Evolutionary conservation across 2,888 invertebrate species (phyloP), one percentile per base, ranked within the genome.

Genomic region (Patella pellucida): DNA sequence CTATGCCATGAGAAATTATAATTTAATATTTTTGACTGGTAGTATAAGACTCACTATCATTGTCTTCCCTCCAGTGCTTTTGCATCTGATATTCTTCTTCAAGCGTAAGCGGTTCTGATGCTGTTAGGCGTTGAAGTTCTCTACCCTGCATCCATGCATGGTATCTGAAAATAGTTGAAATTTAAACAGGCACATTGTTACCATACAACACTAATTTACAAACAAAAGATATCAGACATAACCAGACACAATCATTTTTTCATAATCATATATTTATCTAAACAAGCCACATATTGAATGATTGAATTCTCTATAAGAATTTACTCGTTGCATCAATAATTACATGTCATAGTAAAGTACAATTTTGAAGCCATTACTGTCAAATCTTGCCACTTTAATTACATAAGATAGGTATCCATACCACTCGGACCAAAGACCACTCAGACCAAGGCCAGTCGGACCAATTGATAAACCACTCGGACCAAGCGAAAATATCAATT

Each of bases 81-180:
- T 98, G 98, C 98, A 98, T 98, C 83, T 93, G 92, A 92, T 95
- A 97, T 92, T 99, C 99, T 90, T 97, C 94, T 73, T 95, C 94
- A 68, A 98, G 89, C 0, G 94, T 93, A 69, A 99, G 92, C 2
- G 95, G 95, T 88, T 97, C 96, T 0, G 98, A 98, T 9, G 95
- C 97, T 12, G 98, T 99, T 70, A 96, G 92, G 82, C 93, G 92
- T 87, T 95, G 95, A 23, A 98, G 92, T 89, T 96, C 95, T 83
- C 94, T 93, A 68, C 94, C 95, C 88, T 95, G 93, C 98, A 98
- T 98, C 98, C 98, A 99, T 80, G 93, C 91, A 90, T 98, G 97
- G 90, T 99, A 98, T 87, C 96, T 96, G 80, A 72, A 89, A 88
- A 41, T 9, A 41, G 7, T 41, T 41, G 41, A 41, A 41, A 41